Percentiles rank a stretch among this genome's conserved stretches.
phyloP scores from a whole-genome alignment of 1,140 invertebrate species.

The Tenebrio molitor region DNA sequence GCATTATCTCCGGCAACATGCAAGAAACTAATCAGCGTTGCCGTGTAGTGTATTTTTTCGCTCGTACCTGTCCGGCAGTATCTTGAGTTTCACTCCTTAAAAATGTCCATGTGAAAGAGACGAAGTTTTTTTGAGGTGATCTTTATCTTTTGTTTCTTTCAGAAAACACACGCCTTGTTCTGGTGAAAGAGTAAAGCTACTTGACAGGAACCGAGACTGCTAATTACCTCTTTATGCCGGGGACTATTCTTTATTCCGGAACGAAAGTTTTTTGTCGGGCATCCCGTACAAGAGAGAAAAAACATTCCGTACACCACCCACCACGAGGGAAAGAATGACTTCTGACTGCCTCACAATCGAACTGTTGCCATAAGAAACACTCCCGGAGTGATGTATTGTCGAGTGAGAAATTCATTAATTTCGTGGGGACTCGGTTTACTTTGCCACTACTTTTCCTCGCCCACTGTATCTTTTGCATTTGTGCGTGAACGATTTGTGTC shows the following conservation, averaged over 20 bases:
- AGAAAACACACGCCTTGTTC: constrained; percentile 55
- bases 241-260: constrained; percentile 56
- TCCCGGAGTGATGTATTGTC: constrained; percentile 31
- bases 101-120: constrained; percentile 47
- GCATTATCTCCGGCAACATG: constrained; percentile 24
- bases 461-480: constrained; percentile 8
- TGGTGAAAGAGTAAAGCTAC: constrained; percentile 57
- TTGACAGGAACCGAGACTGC: constrained; percentile 61
- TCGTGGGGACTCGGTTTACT: constrained; percentile 3
- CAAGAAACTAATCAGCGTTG: constrained; percentile 33
- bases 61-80: not conserved
- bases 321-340: constrained; percentile 34
- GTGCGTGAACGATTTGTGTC: not conserved
- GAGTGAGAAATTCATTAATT: constrained; percentile 31
- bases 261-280: constrained; percentile 45
- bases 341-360: constrained; percentile 37
- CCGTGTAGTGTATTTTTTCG: not conserved
- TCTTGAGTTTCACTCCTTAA: constrained; percentile 32
- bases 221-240: constrained; percentile 60
- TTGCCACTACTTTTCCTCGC: not conserved
- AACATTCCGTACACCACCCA: constrained; percentile 24
- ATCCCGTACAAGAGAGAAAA: constrained; percentile 15
- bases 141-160: constrained; percentile 55
- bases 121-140: constrained; percentile 50
- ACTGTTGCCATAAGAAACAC: constrained; percentile 34